phyloP scores from a whole-genome alignment of 2,888 invertebrate species.

The Notodonta ziczac region DNA sequence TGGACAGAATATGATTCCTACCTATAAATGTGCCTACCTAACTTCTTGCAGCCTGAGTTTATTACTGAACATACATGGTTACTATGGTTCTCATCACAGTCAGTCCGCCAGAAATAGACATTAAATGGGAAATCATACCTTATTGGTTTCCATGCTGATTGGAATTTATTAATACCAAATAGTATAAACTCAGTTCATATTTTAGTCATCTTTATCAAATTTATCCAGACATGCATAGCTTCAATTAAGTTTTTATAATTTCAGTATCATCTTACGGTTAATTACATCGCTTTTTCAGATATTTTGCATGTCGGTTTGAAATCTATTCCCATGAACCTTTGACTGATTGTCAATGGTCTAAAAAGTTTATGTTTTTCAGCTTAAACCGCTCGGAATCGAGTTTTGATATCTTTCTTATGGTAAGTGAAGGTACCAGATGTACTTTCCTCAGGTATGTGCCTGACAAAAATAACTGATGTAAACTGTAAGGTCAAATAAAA shows the following conservation, averaged over 20 bases:
- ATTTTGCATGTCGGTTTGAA: constrained; percentile 50
- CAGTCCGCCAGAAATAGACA: too few species aligned
- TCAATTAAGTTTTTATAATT: constrained; percentile 14
- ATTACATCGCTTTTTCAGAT: constrained; percentile 25
- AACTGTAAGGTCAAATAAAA: not conserved
- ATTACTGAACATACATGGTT: too few species aligned
- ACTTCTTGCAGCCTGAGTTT: too few species aligned
- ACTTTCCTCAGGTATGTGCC: constrained; percentile 69
- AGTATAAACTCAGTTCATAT: constrained; percentile 1
- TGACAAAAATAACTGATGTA: constrained; percentile 49
- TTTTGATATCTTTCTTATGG: constrained; percentile 77
- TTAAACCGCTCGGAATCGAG: constrained; percentile 79
- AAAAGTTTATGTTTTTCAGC: constrained; percentile 82
- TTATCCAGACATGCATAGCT: constrained; percentile 7
- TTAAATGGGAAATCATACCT: too few species aligned
- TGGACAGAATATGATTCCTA: not conserved
- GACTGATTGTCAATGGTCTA: constrained; percentile 62
- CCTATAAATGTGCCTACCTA: not conserved
- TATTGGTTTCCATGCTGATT: not conserved
- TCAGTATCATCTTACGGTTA: constrained; percentile 11
- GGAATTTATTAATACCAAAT: not conserved
- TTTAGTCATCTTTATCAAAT: constrained; percentile 3
- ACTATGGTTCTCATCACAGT: too few species aligned
- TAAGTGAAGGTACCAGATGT: constrained; percentile 80
- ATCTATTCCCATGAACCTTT: constrained; percentile 37